A percentile compares a stretch with the other conserved stretches of the same genome.
Conservation (phyloP, 2,888 invertebrate genomes). For the Uropetala carovei region DNA sequence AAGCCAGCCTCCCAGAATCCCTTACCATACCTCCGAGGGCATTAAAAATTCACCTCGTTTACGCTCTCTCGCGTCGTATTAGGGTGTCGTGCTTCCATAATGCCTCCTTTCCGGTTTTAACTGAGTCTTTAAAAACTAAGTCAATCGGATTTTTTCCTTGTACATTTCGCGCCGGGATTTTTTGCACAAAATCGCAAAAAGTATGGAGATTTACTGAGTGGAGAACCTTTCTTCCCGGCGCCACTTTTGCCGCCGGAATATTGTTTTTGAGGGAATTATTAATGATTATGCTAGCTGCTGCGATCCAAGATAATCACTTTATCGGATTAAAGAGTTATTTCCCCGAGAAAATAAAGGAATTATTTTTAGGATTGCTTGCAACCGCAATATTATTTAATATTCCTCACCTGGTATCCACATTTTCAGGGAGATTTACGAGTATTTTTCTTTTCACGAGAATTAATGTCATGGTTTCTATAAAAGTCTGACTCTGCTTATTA, state of each 20-base stretch:
- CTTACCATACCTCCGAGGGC: neutral
- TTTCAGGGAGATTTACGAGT: no score
- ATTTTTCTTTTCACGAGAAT: no score
- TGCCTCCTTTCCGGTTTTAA: neutral
- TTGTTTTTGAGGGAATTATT: neutral
- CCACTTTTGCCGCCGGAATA: neutral
- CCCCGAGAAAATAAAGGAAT: neutral
- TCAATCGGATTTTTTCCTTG: constrained; percentile 14
- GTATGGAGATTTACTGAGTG: neutral
- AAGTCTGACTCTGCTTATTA: no score
- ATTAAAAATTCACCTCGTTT: constrained; percentile 32
- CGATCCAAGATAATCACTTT: neutral
- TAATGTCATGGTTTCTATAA: no score
- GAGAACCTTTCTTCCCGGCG: neutral
- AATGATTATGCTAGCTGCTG: neutral
- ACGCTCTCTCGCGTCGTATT: neutral
- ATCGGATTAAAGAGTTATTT: neutral
- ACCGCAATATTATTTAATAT: neutral
- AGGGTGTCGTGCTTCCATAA: neutral
- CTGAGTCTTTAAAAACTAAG: constrained; percentile 16
- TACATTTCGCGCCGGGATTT: neutral
- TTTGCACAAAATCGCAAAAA: neutral
- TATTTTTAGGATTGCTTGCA: neutral
- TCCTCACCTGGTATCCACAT: no score
- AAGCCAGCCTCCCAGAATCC: neutral